phyloP scores from a whole-genome alignment of 35 echinoderm and acorn worm species.

The Stichopus chloronotus region DNA sequence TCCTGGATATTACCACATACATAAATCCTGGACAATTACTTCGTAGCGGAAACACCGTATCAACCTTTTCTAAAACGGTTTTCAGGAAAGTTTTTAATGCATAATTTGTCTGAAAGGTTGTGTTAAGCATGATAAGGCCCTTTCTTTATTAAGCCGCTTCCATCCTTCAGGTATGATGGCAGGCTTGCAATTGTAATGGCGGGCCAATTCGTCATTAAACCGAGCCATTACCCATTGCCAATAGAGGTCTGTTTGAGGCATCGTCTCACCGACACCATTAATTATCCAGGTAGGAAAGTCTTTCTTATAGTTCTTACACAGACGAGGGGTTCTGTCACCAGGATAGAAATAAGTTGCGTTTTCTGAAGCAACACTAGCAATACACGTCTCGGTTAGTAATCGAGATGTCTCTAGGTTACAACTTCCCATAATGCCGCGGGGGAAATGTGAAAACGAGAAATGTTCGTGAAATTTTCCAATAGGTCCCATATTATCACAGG shows the following conservation, averaged over 20 bases:
- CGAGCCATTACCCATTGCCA: background rate
- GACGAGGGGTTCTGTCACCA: background rate
- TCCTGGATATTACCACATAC: too few species aligned
- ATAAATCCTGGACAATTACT: too few species aligned
- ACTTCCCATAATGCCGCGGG: background rate
- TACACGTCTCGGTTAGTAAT: background rate
- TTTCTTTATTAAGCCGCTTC: background rate
- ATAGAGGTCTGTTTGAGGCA: background rate
- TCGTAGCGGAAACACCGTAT: too few species aligned
- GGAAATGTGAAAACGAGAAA: background rate
- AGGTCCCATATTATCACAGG: background rate
- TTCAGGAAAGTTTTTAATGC: too few species aligned
- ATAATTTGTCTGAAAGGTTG: too few species aligned
- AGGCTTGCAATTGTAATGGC: constrained; percentile 1
- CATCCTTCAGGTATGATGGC: background rate
- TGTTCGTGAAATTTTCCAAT: background rate
- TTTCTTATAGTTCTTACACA: constrained; percentile 34
- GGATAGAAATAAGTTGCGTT: background rate
- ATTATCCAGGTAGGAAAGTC: constrained; percentile 12
- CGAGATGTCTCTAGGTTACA: background rate
- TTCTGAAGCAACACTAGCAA: background rate
- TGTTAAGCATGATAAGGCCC: too few species aligned
- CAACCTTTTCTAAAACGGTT: too few species aligned
- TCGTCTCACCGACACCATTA: background rate
- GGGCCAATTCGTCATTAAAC: background rate